Conservation (phyloP, 2,888 invertebrate species). For the Capitulum mitella region DNA sequence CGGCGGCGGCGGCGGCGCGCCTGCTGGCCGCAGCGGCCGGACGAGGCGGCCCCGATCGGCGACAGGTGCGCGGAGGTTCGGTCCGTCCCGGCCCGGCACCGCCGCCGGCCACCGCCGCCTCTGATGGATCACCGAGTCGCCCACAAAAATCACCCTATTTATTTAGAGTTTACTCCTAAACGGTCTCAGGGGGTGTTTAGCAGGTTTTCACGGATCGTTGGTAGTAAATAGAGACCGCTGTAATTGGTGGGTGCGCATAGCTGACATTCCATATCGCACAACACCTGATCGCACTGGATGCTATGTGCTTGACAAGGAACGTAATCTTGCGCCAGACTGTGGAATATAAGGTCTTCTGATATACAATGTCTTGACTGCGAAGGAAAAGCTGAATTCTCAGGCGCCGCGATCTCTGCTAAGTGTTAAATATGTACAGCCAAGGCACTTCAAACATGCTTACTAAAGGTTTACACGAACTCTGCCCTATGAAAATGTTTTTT, state of each 20-base stretch:
- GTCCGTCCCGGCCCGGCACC: neutral
- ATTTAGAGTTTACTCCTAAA: constrained; percentile 21
- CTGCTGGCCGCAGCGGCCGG: neutral
- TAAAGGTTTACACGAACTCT: no score
- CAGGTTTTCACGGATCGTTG: constrained; percentile 16
- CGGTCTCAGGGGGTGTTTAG: neutral
- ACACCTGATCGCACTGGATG: neutral
- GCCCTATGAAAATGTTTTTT: no score
- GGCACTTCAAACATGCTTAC: no score
- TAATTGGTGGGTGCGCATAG: constrained; percentile 1
- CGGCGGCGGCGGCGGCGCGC: neutral
- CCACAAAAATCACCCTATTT: constrained; percentile 4
- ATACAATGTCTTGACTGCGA: no score
- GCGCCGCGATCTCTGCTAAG: no score
- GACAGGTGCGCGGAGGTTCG: neutral
- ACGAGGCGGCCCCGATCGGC: neutral
- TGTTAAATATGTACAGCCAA: no score
- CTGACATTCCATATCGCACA: neutral
- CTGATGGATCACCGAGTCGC: neutral
- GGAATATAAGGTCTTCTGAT: no score
- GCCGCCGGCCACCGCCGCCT: neutral
- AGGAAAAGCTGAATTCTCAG: no score
- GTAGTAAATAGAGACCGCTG: neutral
- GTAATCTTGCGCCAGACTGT: no score
- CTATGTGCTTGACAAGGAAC: no score